These are phyloP conservation scores for Bergia sp. DNA, from an alignment of 92 coral and sea anemone genomes.

Conservation along the genomic window DNA sequence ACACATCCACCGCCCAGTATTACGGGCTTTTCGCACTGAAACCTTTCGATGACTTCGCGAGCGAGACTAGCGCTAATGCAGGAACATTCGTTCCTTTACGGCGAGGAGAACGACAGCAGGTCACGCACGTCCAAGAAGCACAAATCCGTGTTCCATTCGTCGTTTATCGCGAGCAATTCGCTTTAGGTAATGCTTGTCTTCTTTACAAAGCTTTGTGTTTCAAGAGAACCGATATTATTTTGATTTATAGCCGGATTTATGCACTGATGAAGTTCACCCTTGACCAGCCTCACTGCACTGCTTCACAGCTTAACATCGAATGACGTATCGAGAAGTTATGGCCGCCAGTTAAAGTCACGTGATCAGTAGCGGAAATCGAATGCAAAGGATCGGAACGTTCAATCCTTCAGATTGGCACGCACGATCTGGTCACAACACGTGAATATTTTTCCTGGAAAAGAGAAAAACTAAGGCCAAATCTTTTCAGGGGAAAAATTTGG, in stretches of 20 bases:
- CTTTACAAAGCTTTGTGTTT: conserved; percentile 38
- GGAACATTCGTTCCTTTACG: not conserved
- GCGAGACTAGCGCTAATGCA: conserved; percentile 25
- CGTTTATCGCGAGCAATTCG: not conserved
- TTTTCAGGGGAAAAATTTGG: not conserved
- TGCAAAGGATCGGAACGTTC: too few relatives aligned
- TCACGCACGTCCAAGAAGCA: conserved; percentile 36
- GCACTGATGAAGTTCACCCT: conserved; percentile 44
- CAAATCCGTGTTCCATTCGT: conserved; percentile 5
- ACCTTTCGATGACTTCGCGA: not conserved
- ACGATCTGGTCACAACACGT: not conserved
- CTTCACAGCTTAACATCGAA: not conserved
- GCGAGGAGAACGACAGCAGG: not conserved
- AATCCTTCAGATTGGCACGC: not conserved
- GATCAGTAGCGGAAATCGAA: not conserved
- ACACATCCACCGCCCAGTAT: not conserved
- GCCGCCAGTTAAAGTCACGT: conserved; percentile 5
- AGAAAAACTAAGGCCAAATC: not conserved
- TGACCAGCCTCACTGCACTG: conserved; percentile 12
- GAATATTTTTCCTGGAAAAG: not conserved
- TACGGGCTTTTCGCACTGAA: not conserved
- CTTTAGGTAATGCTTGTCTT: conserved; percentile 27
- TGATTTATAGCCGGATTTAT: conserved; percentile 48
- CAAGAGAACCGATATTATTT: conserved; percentile 37
- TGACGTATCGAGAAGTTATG: conserved; percentile 19